Conservation (phyloP, 1,140 invertebrate genomes). For the Hylyphantes graminicola region DNA sequence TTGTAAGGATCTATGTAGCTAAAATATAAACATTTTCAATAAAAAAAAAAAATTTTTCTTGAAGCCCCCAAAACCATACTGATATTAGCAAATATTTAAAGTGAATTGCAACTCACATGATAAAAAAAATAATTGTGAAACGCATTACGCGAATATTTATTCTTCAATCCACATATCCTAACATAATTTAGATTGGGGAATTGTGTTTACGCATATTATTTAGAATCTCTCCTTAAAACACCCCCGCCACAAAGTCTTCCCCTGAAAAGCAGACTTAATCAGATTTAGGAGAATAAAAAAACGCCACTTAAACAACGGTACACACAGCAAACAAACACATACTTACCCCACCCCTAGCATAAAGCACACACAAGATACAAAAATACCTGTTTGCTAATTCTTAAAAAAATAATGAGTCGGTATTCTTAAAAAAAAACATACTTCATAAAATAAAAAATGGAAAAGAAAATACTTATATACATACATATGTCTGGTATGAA, state of each 20-base stretch:
- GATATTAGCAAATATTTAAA: conserved; percentile 34
- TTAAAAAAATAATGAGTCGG: conserved; percentile 45
- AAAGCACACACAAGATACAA: conserved; percentile 15
- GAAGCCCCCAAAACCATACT: conserved; percentile 5
- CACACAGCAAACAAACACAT: conserved; percentile 51
- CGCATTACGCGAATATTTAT: conserved; percentile 39
- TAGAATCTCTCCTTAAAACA: not conserved
- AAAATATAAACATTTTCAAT: too few relatives aligned
- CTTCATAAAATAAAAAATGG: conserved; percentile 17
- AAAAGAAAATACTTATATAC: conserved; percentile 33
- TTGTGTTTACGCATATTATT: conserved; percentile 7
- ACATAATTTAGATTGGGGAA: conserved; percentile 1
- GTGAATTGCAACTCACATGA: conserved; percentile 21
- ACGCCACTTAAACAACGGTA: conserved; percentile 35
- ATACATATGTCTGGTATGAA: not conserved
- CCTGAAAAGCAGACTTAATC: conserved; percentile 15
- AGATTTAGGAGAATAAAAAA: conserved; percentile 26
- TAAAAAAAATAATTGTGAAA: conserved; percentile 12
- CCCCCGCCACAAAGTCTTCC: not conserved
- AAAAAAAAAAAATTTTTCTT: not conserved
- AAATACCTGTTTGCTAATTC: conserved; percentile 29
- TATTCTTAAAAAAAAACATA: conserved; percentile 17
- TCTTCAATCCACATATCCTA: not conserved
- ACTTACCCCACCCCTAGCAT: not conserved
- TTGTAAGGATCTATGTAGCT: too few relatives aligned